Evolutionary conservation across 2,797 vertebrate species (phyloP).

Genomic region (Austrolebias charrua): DNA sequence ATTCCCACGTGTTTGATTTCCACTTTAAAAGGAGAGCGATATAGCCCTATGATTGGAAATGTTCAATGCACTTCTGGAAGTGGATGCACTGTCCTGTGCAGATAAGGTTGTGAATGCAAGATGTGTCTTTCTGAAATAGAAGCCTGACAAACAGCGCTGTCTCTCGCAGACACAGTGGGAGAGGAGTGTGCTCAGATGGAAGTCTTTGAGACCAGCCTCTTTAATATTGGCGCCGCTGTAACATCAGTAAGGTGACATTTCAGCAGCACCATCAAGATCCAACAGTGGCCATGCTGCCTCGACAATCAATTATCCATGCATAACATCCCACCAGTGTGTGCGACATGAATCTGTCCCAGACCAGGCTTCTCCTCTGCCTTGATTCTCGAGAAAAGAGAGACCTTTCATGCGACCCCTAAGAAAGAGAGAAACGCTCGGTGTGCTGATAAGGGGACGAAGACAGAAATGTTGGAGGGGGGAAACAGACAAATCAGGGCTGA

Average conservation of each 20-base stretch:
- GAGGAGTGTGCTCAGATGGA: slow-evolving; percentile 70
- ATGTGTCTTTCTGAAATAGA: slow-evolving; percentile 74
- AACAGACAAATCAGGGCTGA: slow-evolving; percentile 62
- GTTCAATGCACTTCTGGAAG: slow-evolving; percentile 79
- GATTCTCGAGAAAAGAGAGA: slow-evolving; percentile 68
- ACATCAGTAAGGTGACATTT: slow-evolving; percentile 89
- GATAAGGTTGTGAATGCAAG: slow-evolving; percentile 78
- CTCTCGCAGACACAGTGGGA: slow-evolving; percentile 78
- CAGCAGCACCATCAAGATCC: slow-evolving; percentile 79
- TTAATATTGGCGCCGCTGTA: slow-evolving; percentile 81
- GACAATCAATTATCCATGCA: slow-evolving; percentile 86
- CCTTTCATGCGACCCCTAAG: slow-evolving; percentile 75
- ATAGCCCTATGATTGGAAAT: slow-evolving; percentile 78
- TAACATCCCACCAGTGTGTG: slow-evolving; percentile 79
- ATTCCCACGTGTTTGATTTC: slow-evolving; percentile 77
- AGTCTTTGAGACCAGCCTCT: slow-evolving; percentile 80
- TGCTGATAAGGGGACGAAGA: slow-evolving; percentile 68
- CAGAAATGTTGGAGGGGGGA: slow-evolving; percentile 39
- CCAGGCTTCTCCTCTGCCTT: slow-evolving; percentile 70
- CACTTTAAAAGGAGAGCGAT: slow-evolving; percentile 77
- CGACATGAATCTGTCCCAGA: slow-evolving; percentile 78
- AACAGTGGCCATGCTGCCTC: slow-evolving; percentile 78
- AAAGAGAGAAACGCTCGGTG: slow-evolving; percentile 67
- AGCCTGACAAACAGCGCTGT: slow-evolving; percentile 75
- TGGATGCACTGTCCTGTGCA: slow-evolving; percentile 79